Conservation (phyloP, 1,140 invertebrate genomes). For the Ips nitidus region DNA sequence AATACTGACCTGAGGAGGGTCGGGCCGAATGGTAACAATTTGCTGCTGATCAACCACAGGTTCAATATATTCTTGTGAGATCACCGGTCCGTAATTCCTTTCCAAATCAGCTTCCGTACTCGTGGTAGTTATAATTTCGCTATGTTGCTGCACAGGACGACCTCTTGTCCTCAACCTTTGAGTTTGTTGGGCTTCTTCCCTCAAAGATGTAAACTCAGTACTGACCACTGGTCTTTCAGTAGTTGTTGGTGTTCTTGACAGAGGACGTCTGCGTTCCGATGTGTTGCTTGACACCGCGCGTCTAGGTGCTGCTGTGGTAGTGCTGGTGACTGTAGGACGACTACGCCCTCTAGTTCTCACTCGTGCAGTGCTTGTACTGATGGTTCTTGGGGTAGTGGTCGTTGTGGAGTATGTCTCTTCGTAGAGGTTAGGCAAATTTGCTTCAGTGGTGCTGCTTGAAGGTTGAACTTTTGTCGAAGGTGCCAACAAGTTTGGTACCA, state of each 20-base stretch:
- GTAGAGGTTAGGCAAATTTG: background rate
- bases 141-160: slow-evolving; percentile 25
- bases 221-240: slow-evolving; percentile 54
- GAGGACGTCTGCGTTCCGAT: slow-evolving; percentile 37
- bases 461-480: slow-evolving; percentile 31
- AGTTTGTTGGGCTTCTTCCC: slow-evolving; percentile 44
- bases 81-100: too few species aligned
- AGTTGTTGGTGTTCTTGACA: slow-evolving; percentile 37
- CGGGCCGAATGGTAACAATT: too few species aligned
- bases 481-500: slow-evolving; percentile 43
- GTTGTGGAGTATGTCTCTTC: slow-evolving; percentile 38
- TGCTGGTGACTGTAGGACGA: slow-evolving; percentile 38
- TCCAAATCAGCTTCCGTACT: too few species aligned
- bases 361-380: slow-evolving; percentile 51
- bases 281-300: slow-evolving; percentile 33
- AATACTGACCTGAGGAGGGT: too few species aligned
- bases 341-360: slow-evolving; percentile 42
- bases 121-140: too few species aligned
- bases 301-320: slow-evolving; percentile 30
- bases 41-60: too few species aligned
- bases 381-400: slow-evolving; percentile 52
- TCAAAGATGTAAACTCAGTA: slow-evolving; percentile 53
- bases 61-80: too few species aligned
- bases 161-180: slow-evolving; percentile 45
- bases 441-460: background rate